Evolutionary conservation across 2,888 invertebrate species (phyloP).

Genomic region (Germaria angustata): DNA sequence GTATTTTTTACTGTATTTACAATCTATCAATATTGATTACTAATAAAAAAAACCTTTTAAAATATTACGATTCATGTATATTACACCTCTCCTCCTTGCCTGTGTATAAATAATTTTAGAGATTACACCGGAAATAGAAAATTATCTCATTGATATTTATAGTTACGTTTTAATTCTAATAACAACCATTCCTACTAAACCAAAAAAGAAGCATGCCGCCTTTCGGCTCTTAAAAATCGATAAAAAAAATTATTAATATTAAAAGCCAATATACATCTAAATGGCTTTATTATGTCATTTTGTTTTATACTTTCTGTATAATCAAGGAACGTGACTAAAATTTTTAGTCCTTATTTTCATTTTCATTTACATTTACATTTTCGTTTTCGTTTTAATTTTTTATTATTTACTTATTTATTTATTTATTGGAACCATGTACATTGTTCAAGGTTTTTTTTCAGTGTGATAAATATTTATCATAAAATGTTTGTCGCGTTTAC

Average conservation of each 20-base stretch:
- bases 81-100: not conserved
- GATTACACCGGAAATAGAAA: conserved; percentile 49
- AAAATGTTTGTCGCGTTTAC: conserved; percentile 8
- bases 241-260: conserved; percentile 57
- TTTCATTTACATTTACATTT: conserved; percentile 41
- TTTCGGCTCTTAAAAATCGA: conserved; percentile 40
- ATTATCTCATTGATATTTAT: conserved; percentile 55
- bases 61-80: not conserved
- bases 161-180: conserved; percentile 49
- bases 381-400: not conserved
- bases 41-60: not conserved
- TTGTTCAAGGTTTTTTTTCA: conserved; percentile 52
- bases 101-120: not conserved
- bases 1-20: not conserved
- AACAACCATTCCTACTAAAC: conserved; percentile 46
- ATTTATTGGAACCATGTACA: conserved; percentile 10
- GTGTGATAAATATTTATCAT: conserved; percentile 11
- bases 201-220: too few species aligned
- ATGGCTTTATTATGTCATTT: conserved; percentile 57
- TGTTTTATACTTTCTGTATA: conserved; percentile 46
- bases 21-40: conserved; percentile 18
- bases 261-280: conserved; percentile 57
- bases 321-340: conserved; percentile 63
- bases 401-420: too few species aligned
- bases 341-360: conserved; percentile 46